Evolutionary conservation across 1,140 invertebrate species (phyloP), one percentile per base, ranked within the genome.

Genomic region (Campoletis sonorensis): DNA sequence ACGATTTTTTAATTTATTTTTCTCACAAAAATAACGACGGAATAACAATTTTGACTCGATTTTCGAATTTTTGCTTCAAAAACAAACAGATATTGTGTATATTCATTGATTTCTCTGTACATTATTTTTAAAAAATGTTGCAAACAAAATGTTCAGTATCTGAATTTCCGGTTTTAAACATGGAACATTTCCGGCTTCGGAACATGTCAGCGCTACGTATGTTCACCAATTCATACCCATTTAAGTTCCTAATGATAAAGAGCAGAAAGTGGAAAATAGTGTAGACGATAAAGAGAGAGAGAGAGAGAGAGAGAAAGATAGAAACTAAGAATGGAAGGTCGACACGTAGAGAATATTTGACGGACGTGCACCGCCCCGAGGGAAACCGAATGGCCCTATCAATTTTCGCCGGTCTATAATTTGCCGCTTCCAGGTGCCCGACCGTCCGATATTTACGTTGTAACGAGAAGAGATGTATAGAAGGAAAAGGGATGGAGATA

Each of bases 361-460:
- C 81, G 82, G 82, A 83, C 81, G 67, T 58, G 51, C 71, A 68
- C 71, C 79, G 81, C 82, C 81, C 54, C 51, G 37, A 51, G 80
- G 72, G 45, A 30, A 64, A 26, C 67, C 27, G 30, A 80, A 83
- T 85, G 81, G 79, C 70, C 85, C 83, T 84, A 86, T 84, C 83
- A 83, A 86, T 85, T 85, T 82, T 81, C 72, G 80, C 84, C 82
- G 85, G 61, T 68, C 85, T 86, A 73, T 85, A 85, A 86, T 85
- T 84, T 84, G 81, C 80, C 67, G 79, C 78, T 37, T 80, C 64
- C 67, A 40, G 73, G 33, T 58, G 33, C 30, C 23, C 26, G 79
- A 45, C 61, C 79, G 72, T 16, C 58, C 81, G 79, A 81, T 80
- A 83, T 54, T 81, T 83, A 83, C 73, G 80, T 70, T 61, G 68